Evolutionary conservation across 2,888 invertebrate species (phyloP).

Genomic region (Xestoiulus laeticollis): DNA sequence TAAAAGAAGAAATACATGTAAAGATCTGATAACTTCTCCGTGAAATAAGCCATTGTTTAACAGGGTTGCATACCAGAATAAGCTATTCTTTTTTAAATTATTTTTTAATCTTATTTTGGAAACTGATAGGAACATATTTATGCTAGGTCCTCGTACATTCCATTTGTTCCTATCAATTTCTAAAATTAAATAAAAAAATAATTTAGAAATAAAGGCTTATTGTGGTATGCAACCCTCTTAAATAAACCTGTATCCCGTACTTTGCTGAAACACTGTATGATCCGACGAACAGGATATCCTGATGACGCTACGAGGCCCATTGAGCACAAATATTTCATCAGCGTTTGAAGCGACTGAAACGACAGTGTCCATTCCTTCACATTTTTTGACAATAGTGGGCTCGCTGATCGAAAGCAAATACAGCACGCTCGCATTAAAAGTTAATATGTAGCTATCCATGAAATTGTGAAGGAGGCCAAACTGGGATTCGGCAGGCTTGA

Average conservation of each 20-base stretch:
- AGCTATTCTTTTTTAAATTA: too few species aligned
- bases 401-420: conserved; percentile 79
- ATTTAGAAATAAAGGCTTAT: too few species aligned
- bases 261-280: conserved; percentile 46
- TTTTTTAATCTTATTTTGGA: too few species aligned
- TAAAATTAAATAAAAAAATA: too few species aligned
- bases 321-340: conserved; percentile 78
- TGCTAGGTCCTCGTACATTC: too few species aligned
- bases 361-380: conserved; percentile 68
- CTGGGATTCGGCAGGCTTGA: conserved; percentile 66
- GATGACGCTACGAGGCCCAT: conserved; percentile 79
- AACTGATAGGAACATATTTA: too few species aligned
- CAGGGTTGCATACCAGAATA: too few species aligned
- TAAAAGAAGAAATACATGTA: too few species aligned
- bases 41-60: conserved; percentile 40
- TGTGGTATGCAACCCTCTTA: too few species aligned
- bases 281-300: conserved; percentile 71
- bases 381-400: conserved; percentile 73
- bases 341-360: conserved; percentile 63
- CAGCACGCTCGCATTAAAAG: conserved; percentile 76
- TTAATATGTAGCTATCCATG: conserved; percentile 76
- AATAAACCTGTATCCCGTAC: not conserved
- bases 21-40: not conserved
- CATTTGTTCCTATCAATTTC: too few species aligned
- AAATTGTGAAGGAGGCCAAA: conserved; percentile 75